A percentile compares a stretch with the other conserved stretches of the same genome.
These are phyloP conservation scores for Ibidorhyncha struthersii DNA, from an alignment of 2,113 vertebrate genomes.

Conservation along the genomic window DNA sequence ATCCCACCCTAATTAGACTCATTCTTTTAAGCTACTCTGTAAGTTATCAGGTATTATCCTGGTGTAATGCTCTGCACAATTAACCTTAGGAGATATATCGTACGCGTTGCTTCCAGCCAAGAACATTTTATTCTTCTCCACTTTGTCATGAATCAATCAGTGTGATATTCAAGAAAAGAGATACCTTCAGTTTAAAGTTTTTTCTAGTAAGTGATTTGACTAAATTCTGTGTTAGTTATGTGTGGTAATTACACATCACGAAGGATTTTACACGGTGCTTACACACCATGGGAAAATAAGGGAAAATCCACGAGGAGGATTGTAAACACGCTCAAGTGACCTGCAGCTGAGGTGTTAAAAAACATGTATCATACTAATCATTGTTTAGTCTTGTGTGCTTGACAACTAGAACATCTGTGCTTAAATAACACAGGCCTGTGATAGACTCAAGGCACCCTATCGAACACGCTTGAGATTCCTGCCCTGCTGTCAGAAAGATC, in stretches of 20 bases:
- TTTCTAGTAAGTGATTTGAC: neutral
- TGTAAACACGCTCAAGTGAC: neutral
- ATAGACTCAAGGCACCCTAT: neutral
- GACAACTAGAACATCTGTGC: neutral
- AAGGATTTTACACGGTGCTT: neutral
- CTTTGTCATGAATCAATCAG: neutral
- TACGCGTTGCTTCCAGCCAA: neutral
- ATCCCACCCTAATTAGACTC: neutral
- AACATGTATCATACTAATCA: neutral
- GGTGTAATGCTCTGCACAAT: neutral
- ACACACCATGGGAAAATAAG: neutral
- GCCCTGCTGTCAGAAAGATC: neutral
- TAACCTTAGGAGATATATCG: neutral
- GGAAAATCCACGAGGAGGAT: neutral
- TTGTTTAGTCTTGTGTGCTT: neutral
- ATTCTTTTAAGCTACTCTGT: neutral
- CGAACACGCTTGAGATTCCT: neutral
- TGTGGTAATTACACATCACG: neutral
- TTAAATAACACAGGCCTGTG: neutral
- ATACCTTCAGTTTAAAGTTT: neutral
- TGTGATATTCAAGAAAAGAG: neutral
- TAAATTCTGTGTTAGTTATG: neutral
- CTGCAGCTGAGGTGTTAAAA: neutral
- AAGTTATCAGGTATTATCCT: neutral
- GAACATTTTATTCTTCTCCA: neutral